Evolutionary conservation across 1,140 invertebrate species (phyloP), one percentile per base, ranked within the genome.

Genomic region (Alviniconcha marisindica): DNA sequence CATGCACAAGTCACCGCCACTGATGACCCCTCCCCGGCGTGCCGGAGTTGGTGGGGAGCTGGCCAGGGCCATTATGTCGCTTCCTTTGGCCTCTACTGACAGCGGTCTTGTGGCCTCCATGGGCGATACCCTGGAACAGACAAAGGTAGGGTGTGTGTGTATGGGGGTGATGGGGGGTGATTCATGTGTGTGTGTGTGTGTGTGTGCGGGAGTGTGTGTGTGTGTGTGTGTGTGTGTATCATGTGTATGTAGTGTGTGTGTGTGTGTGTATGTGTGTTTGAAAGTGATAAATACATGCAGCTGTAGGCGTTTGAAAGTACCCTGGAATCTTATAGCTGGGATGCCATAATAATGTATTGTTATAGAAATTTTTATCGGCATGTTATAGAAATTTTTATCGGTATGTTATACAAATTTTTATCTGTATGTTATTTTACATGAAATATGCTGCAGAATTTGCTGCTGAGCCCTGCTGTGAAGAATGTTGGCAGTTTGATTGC

Each of bases 71-170:
- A 80, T 80, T 24, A 80, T 80, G 78, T 12, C 78, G 40, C 15
- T 14, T 2, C 38, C 71, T 0, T n/a, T 14, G 0, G 73, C 73
- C 48, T 85, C 81, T 14, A 51, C 77, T 21, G 83, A 86, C 78
- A 83, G 82, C 81, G 83, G 83, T 0, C 42, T 83, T n/a, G 71
- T 81, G 1, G 48, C 69, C 48, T 82, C 83, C 36, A 79, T 87
- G 80, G 81, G 83, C 24, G 83, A 85, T 40, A 85, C 81, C 4
- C 69, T 83, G 44, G 78, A 80, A 40, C 77, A 33, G 3, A 15
- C 77, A 38, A 80, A 82, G 77, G 81, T 76, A 48, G 33, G 71
- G n/a, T 69, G 15, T 24, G 12, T 71, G 63, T n/a, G n/a, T n/a
- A n/a, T n/a, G n/a, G n/a, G n/a, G n/a, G n/a, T n/a, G n/a, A n/a